Conservation (phyloP, 2,888 invertebrate genomes). For the Eremobia ochroleuca region DNA sequence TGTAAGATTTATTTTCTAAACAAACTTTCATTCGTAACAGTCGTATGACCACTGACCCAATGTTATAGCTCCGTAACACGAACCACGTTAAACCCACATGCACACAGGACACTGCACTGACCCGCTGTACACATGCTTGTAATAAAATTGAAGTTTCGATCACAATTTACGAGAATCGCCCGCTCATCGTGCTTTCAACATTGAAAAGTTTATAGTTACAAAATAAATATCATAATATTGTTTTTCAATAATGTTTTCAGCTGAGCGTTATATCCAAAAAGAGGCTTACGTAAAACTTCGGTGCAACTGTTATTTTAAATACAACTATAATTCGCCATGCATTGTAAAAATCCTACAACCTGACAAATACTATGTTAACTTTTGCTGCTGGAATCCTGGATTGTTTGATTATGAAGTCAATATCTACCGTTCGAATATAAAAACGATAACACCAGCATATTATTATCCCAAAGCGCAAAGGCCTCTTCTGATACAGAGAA, state of each 20-base stretch:
- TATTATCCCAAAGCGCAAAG: too few relatives aligned
- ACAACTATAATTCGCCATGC: too few relatives aligned
- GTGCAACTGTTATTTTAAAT: too few relatives aligned
- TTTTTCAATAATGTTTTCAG: background rate
- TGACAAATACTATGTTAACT: too few relatives aligned
- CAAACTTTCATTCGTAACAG: background rate
- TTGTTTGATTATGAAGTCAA: too few relatives aligned
- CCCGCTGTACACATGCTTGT: conserved; percentile 18
- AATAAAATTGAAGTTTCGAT: conserved; percentile 30
- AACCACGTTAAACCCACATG: conserved; percentile 11
- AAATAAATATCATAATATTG: conserved; percentile 18
- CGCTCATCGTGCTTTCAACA: conserved; percentile 25
- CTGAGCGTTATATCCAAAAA: background rate
- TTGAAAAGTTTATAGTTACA: conserved; percentile 21
- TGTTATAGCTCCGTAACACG: background rate
- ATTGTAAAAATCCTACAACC: too few relatives aligned
- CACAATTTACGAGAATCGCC: conserved; percentile 42
- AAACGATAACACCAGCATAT: too few relatives aligned
- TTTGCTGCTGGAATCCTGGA: too few relatives aligned
- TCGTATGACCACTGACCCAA: background rate
- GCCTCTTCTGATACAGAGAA: too few relatives aligned
- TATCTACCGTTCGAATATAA: too few relatives aligned
- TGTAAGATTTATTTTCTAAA: background rate
- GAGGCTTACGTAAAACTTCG: background rate
- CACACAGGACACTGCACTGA: conserved; percentile 2